Evolutionary conservation across 2,797 vertebrate species (phyloP).

Genomic region (Rhinophrynus dorsalis): DNA sequence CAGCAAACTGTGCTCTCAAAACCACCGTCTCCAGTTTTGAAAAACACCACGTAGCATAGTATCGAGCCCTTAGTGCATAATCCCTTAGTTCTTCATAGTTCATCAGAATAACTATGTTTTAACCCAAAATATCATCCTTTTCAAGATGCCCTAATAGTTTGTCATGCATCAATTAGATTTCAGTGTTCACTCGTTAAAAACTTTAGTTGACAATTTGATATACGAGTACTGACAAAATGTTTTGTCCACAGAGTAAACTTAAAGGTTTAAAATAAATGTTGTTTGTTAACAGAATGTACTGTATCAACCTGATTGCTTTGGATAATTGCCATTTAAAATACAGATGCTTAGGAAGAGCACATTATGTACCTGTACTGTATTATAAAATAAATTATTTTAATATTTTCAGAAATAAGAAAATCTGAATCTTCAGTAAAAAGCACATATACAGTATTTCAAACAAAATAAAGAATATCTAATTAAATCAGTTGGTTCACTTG

Average conservation of each 20-base stretch:
- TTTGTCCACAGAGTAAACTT: conserved; percentile 22
- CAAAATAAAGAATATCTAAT: neutral
- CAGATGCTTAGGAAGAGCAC: conserved; percentile 8
- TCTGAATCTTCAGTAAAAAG: neutral
- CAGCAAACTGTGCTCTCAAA: too few species aligned
- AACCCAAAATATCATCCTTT: neutral
- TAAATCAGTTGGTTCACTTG: too few species aligned
- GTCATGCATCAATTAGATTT: conserved; percentile 6
- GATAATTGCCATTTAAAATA: conserved; percentile 31
- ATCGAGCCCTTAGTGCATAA: too few species aligned
- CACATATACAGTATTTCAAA: neutral
- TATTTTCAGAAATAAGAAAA: conserved; percentile 23
- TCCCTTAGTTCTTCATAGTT: too few species aligned
- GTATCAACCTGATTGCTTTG: conserved; percentile 42
- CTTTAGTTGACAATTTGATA: conserved; percentile 21
- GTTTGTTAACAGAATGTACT: conserved; percentile 34
- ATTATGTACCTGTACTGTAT: conserved; percentile 26
- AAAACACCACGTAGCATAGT: too few species aligned
- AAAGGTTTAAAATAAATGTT: conserved; percentile 39
- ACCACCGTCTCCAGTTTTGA: too few species aligned
- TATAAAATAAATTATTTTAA: conserved; percentile 21
- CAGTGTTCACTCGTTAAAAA: conserved; percentile 21
- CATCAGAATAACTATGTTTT: too few species aligned
- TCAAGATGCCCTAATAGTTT: neutral
- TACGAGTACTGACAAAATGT: conserved; percentile 29